phyloP scores from a whole-genome alignment of 2,113 vertebrate species.

The Okapia johnstoni region DNA sequence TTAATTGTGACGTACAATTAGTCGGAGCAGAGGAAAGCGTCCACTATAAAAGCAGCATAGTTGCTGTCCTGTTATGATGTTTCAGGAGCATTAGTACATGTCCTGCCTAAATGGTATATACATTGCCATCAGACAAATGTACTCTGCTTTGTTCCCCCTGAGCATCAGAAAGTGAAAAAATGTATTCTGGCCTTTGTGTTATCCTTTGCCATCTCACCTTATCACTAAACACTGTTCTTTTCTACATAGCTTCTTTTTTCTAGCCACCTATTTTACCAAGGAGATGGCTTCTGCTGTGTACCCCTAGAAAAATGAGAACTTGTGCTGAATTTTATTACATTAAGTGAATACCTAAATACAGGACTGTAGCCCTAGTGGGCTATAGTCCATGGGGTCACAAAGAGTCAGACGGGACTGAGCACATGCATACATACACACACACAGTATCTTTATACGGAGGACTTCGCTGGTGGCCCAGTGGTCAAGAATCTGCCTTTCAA shows the following conservation, averaged over 20 bases:
- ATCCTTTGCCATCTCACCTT: not conserved
- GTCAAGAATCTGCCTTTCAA: not conserved
- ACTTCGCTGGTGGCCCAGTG: not conserved
- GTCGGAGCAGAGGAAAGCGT: not conserved
- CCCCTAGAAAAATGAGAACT: not conserved
- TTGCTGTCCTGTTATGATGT: not conserved
- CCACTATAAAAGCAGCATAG: not conserved
- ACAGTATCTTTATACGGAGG: not conserved
- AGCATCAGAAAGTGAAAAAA: not conserved
- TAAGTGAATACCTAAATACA: not conserved
- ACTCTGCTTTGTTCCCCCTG: not conserved
- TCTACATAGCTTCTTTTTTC: not conserved
- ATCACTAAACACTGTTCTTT: not conserved
- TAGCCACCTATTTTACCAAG: not conserved
- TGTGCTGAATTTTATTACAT: not conserved
- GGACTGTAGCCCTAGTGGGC: not conserved
- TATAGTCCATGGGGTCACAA: not conserved
- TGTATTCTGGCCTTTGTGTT: not conserved
- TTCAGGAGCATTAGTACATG: not conserved
- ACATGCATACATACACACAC: accelerated
- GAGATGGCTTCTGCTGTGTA: not conserved
- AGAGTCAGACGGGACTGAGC: not conserved
- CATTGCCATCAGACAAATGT: not conserved
- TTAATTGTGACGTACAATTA: not conserved
- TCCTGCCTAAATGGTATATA: not conserved